phyloP scores from a whole-genome alignment of 2,797 vertebrate species.

The Poliocrania exsul region DNA sequence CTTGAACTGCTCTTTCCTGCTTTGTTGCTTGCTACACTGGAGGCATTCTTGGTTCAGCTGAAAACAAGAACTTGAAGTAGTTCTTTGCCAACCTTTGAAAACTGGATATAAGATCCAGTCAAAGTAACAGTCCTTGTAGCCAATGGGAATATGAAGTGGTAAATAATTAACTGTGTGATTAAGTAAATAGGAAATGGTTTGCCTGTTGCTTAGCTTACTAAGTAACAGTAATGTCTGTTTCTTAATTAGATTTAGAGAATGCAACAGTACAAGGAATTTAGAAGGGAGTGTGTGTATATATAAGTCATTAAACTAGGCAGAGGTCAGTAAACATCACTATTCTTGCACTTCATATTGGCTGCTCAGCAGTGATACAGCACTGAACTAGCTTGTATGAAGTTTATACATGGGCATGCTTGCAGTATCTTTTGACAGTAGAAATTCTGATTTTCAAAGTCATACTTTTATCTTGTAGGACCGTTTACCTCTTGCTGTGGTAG shows the following conservation, averaged over 20 bases:
- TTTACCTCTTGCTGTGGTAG: conserved; percentile 96
- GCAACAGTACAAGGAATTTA: not conserved
- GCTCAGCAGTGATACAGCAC: not conserved
- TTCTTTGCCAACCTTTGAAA: conserved; percentile 11
- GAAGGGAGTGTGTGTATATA: not conserved
- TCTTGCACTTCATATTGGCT: not conserved
- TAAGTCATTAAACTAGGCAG: not conserved
- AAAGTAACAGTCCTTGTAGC: not conserved
- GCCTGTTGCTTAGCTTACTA: not conserved
- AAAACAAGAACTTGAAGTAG: not conserved
- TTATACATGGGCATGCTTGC: not conserved
- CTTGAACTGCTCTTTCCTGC: conserved; percentile 9
- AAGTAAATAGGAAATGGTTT: conserved; percentile 4
- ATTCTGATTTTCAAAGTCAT: conserved; percentile 9
- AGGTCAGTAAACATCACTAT: not conserved
- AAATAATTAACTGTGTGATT: not conserved
- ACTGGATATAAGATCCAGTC: not conserved
- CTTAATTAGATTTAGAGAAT: not conserved
- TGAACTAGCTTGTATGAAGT: rapidly evolving
- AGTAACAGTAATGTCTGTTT: not conserved
- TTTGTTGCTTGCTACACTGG: not conserved
- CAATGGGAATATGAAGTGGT: not conserved
- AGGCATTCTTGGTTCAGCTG: not conserved
- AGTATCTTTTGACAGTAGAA: not conserved
- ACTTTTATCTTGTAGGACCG: conserved; percentile 85